Evolutionary conservation across 2,888 invertebrate genomes (phyloP).

Genomic region (Diaprepes abbreviatus): DNA sequence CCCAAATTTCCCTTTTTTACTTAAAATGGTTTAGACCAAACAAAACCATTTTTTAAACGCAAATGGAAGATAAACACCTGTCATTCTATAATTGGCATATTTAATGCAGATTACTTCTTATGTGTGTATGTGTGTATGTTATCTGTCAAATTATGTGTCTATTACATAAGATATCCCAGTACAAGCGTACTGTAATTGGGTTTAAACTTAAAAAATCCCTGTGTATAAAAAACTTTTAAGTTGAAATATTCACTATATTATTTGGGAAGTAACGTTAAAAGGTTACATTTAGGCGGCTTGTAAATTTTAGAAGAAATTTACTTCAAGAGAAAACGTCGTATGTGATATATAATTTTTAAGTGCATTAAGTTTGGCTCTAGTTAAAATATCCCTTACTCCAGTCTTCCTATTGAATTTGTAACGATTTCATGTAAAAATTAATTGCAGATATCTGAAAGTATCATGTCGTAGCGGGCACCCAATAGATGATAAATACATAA

Average conservation of each 20-base stretch:
- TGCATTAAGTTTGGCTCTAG: conserved; percentile 19
- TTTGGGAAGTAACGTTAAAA: background rate
- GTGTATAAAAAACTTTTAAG: background rate
- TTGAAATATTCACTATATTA: background rate
- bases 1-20: background rate
- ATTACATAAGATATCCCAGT: background rate
- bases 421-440: too few species aligned
- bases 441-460: too few species aligned
- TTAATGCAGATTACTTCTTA: too few species aligned
- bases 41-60: too few species aligned
- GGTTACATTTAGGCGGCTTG: background rate
- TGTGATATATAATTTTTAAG: conserved; percentile 31
- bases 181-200: background rate
- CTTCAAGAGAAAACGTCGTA: conserved; percentile 13
- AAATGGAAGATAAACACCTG: too few species aligned
- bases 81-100: too few species aligned
- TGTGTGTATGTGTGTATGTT: background rate
- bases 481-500: too few species aligned
- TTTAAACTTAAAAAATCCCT: background rate
- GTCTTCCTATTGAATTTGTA: too few species aligned
- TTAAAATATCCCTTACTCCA: too few species aligned
- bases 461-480: too few species aligned
- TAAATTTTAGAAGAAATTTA: conserved; percentile 9
- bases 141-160: conserved; percentile 1
- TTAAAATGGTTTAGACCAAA: too few species aligned